These are phyloP conservation scores for Heliconius melpomene DNA, from an alignment of 1,140 invertebrate genomes.

Conservation along the genomic window DNA sequence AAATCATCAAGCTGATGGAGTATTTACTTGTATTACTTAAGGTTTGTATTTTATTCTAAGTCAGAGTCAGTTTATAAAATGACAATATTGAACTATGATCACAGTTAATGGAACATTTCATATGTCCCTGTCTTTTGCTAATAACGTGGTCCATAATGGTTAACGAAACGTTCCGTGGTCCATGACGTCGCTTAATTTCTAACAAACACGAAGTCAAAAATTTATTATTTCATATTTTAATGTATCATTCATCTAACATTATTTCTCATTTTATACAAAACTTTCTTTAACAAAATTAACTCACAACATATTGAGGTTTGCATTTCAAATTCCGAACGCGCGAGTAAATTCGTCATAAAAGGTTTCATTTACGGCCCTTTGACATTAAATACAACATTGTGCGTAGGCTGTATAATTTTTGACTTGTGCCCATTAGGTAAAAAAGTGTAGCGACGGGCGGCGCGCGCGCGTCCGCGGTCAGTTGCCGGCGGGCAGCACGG, in stretches of 20 bases:
- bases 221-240: neutral
- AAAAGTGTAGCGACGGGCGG: neutral
- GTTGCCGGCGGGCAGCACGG: constrained; percentile 73
- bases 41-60: neutral
- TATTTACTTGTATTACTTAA: neutral
- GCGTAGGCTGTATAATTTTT: neutral
- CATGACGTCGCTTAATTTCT: neutral
- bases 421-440: neutral
- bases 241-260: neutral
- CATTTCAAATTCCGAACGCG: neutral
- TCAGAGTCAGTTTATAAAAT: constrained; percentile 2
- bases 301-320: no score
- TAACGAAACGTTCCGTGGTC: constrained; percentile 1
- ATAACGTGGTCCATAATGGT: constrained; percentile 14
- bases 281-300: no score
- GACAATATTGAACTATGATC: constrained; percentile 1
- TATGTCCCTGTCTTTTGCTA: constrained; percentile 10
- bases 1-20: neutral
- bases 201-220: constrained; percentile 10
- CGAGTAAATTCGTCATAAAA: neutral
- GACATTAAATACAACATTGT: neutral
- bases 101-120: constrained; percentile 9
- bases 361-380: neutral
- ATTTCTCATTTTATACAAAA: neutral
- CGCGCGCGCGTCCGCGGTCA: constrained; percentile 48